Conservation (phyloP, 2,113 vertebrate genomes). For the Lutjanus erythropterus region DNA sequence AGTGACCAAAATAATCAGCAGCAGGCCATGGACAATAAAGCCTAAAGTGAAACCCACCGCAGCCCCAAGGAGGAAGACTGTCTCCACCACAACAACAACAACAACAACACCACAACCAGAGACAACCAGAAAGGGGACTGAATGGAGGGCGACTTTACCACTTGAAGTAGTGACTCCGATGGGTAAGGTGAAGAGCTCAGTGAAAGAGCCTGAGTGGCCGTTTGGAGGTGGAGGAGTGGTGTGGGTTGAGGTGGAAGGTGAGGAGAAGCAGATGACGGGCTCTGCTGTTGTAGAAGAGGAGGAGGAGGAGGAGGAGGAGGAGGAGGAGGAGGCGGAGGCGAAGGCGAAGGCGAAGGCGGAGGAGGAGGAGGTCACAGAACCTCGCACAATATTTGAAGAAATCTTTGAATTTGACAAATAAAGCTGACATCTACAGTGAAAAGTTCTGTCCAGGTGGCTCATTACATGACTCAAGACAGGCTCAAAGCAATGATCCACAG, state of each 20-base stretch:
- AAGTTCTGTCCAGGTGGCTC: background rate
- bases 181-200: background rate
- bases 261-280: conserved; percentile 45
- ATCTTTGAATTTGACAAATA: conserved; percentile 78
- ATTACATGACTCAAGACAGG: background rate
- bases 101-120: background rate
- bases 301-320: conserved; percentile 17
- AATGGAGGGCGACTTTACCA: background rate
- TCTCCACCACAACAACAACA: background rate
- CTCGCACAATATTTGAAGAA: conserved; percentile 72
- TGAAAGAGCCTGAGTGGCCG: conserved; percentile 25
- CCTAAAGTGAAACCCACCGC: background rate
- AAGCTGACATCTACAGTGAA: background rate
- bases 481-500: background rate
- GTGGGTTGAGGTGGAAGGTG: conserved; percentile 41
- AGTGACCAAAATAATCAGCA: conserved; percentile 68
- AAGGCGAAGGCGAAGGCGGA: conserved; percentile 48
- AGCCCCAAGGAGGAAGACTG: conserved; percentile 8
- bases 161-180: background rate
- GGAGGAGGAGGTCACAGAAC: conserved; percentile 9
- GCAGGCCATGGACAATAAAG: conserved; percentile 68
- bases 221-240: conserved; percentile 39
- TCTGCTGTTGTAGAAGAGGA: conserved; percentile 45
- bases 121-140: background rate
- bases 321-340: conserved; percentile 32